phyloP scores from a whole-genome alignment of 2,113 vertebrate genomes.

The Arizona elegans region DNA sequence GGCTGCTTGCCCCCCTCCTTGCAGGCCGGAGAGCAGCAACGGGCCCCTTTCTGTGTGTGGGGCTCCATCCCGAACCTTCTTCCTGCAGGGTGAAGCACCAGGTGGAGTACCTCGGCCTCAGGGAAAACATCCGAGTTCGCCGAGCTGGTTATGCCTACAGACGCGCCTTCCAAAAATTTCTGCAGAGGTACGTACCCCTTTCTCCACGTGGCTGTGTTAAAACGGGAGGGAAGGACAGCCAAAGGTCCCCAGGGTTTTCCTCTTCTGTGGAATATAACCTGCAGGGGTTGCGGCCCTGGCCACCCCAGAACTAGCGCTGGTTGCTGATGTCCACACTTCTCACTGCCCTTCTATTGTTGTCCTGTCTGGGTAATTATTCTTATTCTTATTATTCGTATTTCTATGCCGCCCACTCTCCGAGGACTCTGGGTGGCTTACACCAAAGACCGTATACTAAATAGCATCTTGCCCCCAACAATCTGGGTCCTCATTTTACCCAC shows the following conservation, averaged over 20 bases:
- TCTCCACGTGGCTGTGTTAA: neutral
- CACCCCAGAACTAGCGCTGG: neutral
- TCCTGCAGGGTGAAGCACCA: constrained; percentile 91
- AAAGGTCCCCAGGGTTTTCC: neutral
- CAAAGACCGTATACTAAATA: too few species aligned
- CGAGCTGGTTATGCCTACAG: constrained; percentile 96
- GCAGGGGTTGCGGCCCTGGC: neutral
- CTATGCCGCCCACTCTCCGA: too few species aligned
- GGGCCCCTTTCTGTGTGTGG: too few species aligned
- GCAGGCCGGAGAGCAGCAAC: neutral
- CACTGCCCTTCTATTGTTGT: neutral
- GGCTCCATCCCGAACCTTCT: neutral
- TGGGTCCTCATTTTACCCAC: too few species aligned
- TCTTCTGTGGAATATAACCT: neutral
- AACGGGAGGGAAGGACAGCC: neutral
- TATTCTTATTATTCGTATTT: too few species aligned
- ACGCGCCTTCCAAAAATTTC: constrained; percentile 90
- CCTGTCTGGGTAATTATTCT: neutral
- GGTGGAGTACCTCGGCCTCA: constrained; percentile 94
- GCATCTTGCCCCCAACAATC: too few species aligned
- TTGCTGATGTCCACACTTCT: neutral
- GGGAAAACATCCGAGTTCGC: constrained; percentile 95
- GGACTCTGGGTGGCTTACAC: too few species aligned
- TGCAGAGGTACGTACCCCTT: constrained; percentile 88
- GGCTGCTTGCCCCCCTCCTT: neutral